A percentile compares a stretch with the other conserved stretches of the same genome.
phyloP scores from a whole-genome alignment of 2,113 vertebrate genomes.

The Phoenicopterus ruber region DNA sequence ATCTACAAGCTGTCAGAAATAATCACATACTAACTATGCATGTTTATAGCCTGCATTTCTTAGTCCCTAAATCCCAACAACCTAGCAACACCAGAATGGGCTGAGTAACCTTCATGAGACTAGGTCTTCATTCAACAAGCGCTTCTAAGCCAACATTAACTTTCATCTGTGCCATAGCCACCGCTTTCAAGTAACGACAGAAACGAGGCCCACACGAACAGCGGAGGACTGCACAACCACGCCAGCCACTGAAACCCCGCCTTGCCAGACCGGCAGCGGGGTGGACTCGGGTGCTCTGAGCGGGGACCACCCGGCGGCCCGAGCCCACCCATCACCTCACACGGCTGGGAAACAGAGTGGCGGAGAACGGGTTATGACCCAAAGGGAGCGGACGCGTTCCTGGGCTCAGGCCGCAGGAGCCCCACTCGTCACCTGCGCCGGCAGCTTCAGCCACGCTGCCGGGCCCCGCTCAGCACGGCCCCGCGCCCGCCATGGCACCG shows the following conservation, averaged over 20 bases:
- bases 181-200: fast-evolving
- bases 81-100: fast-evolving
- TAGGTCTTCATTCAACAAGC: not conserved
- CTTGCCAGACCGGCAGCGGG: fast-evolving
- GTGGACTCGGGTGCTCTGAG: fast-evolving
- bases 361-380: fast-evolving
- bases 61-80: not conserved
- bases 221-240: fast-evolving
- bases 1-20: not conserved
- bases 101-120: fast-evolving
- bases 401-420: fast-evolving
- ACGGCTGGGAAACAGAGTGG: fast-evolving
- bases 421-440: too few species aligned
- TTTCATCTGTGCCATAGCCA: fast-evolving
- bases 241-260: fast-evolving
- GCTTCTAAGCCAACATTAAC: not conserved
- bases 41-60: not conserved
- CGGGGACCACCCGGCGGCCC: fast-evolving
- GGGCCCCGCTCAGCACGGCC: too few species aligned
- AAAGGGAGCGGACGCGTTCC: fast-evolving
- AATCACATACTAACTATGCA: fast-evolving
- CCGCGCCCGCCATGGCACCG: not conserved
- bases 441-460: too few species aligned
- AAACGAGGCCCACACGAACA: fast-evolving
- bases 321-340: fast-evolving